Evolutionary conservation across 2,113 vertebrate species (phyloP), one percentile per base, ranked within the genome.

Genomic region (Corythoichthys haematopterus): DNA sequence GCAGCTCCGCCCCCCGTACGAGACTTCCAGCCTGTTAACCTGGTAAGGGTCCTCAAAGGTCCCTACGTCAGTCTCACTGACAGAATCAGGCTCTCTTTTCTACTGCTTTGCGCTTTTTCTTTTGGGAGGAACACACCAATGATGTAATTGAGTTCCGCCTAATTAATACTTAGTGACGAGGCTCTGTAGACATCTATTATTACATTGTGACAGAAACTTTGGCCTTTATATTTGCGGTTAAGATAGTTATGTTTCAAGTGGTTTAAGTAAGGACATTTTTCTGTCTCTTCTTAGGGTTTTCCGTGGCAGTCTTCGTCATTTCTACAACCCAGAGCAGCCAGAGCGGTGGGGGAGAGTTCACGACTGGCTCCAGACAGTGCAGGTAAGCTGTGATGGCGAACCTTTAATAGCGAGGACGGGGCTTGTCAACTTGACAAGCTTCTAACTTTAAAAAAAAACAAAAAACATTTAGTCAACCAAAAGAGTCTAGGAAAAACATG

Each of bases 291-390:
- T 89, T 65, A 93, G 16, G 95, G 94, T 76, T 96, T 94, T 60
- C 84, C 91, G n/a, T 98, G 96, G 96, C 93, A 90, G 69, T 86
- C 60, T 10, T 62, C 93, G 0, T 93, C 93, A 67, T 96, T 93
- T n/a, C 90, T 91, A 59, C 92, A 92, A 69, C 82, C 93, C 45
- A 91, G 84, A 64, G 93, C 91, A 78, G 89, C 91, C 78, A 93
- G 92, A 4, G 70, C 91, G 67, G 92, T 93, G 15, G 89, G 90
- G 13, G 90, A 91, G 62, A 82, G 88, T 15, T 89, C 92, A 65
- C 90, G 94, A 81, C 91, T 92, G 0, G 91, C 93, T 69, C 88
- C 94, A 81, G 89, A 93, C 72, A 96, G 93, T 64, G 80, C 94
- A 85, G 96, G 96, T 96, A 90, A 38, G 28, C 52, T 33, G 20